Evolutionary conservation across 2,888 invertebrate genomes (phyloP), one percentile per base, ranked within the genome.

Genomic region (Unio pictorum): DNA sequence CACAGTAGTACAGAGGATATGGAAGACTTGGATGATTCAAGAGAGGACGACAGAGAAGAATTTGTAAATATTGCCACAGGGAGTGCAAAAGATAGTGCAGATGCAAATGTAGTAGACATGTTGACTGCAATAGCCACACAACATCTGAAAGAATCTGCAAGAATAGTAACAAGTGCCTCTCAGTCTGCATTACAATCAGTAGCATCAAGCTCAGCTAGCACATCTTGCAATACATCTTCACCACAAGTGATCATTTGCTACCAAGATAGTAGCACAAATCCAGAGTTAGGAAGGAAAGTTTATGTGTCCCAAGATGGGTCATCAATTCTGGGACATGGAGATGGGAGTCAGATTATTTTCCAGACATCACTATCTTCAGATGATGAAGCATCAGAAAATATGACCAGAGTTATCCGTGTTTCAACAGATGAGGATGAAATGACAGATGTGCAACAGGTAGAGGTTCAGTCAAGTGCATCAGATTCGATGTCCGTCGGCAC

Each of bases 61-160:
- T 58, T 60, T 26, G 54, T 61, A 6, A 64, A 67, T 18, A 56
- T 67, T 34, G 59, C 65, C 28, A 66, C 61, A 20, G 30, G 54
- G n/a, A 54, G 67, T 6, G 64, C 69, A 28, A 61, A 55, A 56
- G 62, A 72, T 18, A 73, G 67, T 23, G 74, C 74, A 8, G 80
- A 81, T 45, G 69, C 82, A 17, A 81, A 79, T 58, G 83, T 86
- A 82, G 84, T 84, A n/a, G 85, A 81, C 74, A 80, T 87, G 45
- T 66, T 86, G 58, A 84, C 85, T 56, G 81, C 86, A 11, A 62
- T 87, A 15, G 86, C 86, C 11, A 78, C 82, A 1, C 82, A 84
- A 62, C 82, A 82, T 57, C 55, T 75, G 17, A 79, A 79, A 65
- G 68, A 67, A n/a, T 71, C 64, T 56, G 63, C 66, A 55, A 64